Conservation (phyloP, 2,888 invertebrate species). For the Druceiella hillmani region DNA sequence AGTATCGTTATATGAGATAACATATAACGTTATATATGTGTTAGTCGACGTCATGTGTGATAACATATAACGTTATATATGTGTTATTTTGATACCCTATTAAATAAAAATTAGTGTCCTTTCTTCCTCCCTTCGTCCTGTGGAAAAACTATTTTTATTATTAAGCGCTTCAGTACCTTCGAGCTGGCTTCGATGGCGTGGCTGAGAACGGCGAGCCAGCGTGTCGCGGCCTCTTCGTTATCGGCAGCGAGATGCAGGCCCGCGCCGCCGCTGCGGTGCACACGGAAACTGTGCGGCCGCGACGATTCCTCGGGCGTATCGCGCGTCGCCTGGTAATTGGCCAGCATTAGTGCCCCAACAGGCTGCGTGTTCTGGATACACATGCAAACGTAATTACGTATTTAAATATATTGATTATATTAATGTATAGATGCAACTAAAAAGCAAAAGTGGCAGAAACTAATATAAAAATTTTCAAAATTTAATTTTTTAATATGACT, state of each 20-base stretch:
- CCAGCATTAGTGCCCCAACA: slow-evolving; percentile 82
- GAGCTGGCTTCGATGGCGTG: slow-evolving; percentile 73
- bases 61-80: too few species aligned
- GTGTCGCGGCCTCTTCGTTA: slow-evolving; percentile 61
- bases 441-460: too few species aligned
- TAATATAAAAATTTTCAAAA: too few species aligned
- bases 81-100: too few species aligned
- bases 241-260: slow-evolving; percentile 78
- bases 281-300: slow-evolving; percentile 64
- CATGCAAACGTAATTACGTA: slow-evolving; percentile 15
- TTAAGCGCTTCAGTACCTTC: slow-evolving; percentile 54
- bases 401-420: slow-evolving; percentile 1
- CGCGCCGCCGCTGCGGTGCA: slow-evolving; percentile 65
- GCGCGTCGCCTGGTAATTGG: slow-evolving; percentile 70
- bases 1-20: too few species aligned
- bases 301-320: slow-evolving; percentile 56
- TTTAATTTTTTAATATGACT: too few species aligned
- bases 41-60: too few species aligned
- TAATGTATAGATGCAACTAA: not conserved
- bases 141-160: too few species aligned
- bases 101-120: too few species aligned
- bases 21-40: too few species aligned
- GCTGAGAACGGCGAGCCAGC: slow-evolving; percentile 73
- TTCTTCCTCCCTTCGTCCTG: too few species aligned
- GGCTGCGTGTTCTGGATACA: slow-evolving; percentile 72